A percentile compares a stretch with the other conserved stretches of the same genome.
Evolutionary conservation across 2,888 invertebrate genomes (phyloP).

Genomic region (Pyrgus malvae): DNA sequence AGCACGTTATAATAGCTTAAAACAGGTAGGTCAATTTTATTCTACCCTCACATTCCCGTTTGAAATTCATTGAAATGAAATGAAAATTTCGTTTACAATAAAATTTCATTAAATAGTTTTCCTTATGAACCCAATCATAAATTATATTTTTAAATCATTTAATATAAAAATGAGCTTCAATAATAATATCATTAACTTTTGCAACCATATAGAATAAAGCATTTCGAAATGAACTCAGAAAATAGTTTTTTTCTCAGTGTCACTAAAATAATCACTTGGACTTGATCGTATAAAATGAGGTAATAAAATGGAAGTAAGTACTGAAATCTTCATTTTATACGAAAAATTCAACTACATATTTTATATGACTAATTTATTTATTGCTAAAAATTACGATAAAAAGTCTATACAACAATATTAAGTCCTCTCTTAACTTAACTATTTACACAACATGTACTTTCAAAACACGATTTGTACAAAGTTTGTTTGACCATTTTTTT

Average conservation of each 20-base stretch:
- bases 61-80: too few relatives aligned
- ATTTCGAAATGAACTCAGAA: not conserved
- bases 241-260: not conserved
- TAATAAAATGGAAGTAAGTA: conserved; percentile 22
- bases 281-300: conserved; percentile 18
- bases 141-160: too few relatives aligned
- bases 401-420: conserved; percentile 18
- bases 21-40: too few relatives aligned
- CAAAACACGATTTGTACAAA: conserved; percentile 17
- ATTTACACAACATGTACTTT: conserved; percentile 21
- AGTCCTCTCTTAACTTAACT: conserved; percentile 2
- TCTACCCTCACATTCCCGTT: too few relatives aligned
- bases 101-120: too few relatives aligned
- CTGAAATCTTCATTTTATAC: conserved; percentile 22
- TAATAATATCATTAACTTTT: not conserved
- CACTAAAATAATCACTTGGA: not conserved
- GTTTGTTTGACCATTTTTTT: conserved; percentile 3
- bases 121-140: too few relatives aligned
- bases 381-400: conserved; percentile 13
- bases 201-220: too few relatives aligned
- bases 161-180: not conserved
- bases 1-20: conserved; percentile 1
- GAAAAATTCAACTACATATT: conserved; percentile 14
- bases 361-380: conserved; percentile 5
- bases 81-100: too few relatives aligned